Conservation (phyloP, 2,113 vertebrate genomes). For the Tretioscincus oriximinensis region DNA sequence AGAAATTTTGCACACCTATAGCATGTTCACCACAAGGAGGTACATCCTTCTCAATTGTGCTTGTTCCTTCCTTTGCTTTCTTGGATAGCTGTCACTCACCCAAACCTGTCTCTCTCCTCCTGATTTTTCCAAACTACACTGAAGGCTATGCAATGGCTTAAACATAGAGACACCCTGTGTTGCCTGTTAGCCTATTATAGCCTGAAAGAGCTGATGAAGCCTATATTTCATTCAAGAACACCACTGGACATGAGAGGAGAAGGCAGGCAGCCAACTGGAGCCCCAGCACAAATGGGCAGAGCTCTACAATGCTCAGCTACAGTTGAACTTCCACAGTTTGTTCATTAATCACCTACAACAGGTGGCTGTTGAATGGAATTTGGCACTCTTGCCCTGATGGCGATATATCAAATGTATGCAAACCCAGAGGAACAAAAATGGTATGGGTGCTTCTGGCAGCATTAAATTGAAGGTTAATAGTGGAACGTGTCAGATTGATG, state of each 20-base stretch:
- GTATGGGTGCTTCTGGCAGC: conserved; percentile 3
- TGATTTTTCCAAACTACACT: too few species aligned
- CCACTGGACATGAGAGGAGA: conserved; percentile 25
- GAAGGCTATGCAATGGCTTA: fast-evolving
- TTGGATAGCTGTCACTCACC: too few species aligned
- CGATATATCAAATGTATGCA: neutral
- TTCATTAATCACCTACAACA: conserved; percentile 58
- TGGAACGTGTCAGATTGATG: neutral
- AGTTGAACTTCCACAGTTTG: conserved; percentile 28
- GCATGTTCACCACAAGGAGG: too few species aligned
- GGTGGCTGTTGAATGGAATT: conserved; percentile 40
- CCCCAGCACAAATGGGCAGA: conserved; percentile 10
- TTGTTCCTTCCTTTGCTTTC: too few species aligned
- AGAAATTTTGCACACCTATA: too few species aligned
- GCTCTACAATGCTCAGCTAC: conserved; percentile 36
- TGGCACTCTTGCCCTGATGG: conserved; percentile 37
- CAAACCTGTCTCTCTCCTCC: too few species aligned
- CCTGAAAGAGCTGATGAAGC: neutral
- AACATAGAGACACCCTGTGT: neutral
- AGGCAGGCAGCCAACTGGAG: neutral
- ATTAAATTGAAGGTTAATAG: neutral
- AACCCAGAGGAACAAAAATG: conserved; percentile 24
- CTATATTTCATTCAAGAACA: neutral
- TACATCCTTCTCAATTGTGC: too few species aligned
- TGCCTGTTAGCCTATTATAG: neutral